A percentile compares a stretch with the other conserved stretches of the same genome.
Evolutionary conservation across 2,888 invertebrate species (phyloP).

Genomic region (Cryptocheilus praepositus): DNA sequence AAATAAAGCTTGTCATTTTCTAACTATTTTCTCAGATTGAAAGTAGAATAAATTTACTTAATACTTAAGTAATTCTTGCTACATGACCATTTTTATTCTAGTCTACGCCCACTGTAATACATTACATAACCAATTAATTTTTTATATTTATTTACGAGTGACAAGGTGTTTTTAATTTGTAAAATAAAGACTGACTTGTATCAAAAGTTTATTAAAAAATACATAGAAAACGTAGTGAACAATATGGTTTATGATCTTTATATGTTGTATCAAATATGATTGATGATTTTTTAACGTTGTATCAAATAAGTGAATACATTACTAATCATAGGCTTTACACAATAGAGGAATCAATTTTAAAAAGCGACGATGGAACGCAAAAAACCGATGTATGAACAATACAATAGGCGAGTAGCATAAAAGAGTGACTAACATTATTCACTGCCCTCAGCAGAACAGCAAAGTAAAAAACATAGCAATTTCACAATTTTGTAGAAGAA

Average conservation of each 20-base stretch:
- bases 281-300: too few species aligned
- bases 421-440: too few species aligned
- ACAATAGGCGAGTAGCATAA: too few species aligned
- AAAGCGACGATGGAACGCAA: constrained; percentile 9
- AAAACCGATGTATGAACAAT: constrained; percentile 6
- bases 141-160: too few species aligned
- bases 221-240: constrained; percentile 43
- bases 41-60: constrained; percentile 15
- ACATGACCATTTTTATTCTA: too few species aligned
- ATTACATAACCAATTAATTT: too few species aligned
- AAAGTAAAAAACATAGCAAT: not conserved
- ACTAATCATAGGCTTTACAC: too few species aligned
- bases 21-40: constrained; percentile 10
- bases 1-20: constrained; percentile 24
- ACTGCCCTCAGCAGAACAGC: too few species aligned
- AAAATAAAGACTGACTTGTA: constrained; percentile 26
- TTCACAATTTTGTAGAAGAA: not conserved
- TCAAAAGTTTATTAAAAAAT: constrained; percentile 50
- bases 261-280: not conserved
- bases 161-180: too few species aligned
- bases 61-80: too few species aligned
- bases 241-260: constrained; percentile 17
- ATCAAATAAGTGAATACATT: too few species aligned
- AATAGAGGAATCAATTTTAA: not conserved
- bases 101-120: too few species aligned